phyloP scores from a whole-genome alignment of 1,140 invertebrate genomes.

The Odontomachus brunneus region DNA sequence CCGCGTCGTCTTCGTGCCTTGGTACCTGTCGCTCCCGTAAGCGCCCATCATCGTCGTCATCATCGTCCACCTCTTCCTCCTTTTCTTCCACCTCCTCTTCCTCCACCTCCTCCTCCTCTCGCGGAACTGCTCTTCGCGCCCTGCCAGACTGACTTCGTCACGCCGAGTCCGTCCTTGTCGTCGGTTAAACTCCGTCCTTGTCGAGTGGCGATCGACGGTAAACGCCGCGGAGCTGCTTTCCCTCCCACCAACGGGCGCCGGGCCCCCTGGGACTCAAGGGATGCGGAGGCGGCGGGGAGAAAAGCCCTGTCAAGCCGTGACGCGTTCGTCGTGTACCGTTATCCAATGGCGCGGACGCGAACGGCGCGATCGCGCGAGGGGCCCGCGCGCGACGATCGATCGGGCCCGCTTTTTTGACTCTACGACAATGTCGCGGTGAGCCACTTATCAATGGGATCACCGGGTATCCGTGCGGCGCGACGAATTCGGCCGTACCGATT shows the following conservation, averaged over 20 bases:
- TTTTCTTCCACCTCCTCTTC: not conserved
- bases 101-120: not conserved
- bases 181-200: constrained; percentile 80
- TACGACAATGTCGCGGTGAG: constrained; percentile 80
- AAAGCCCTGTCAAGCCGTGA: constrained; percentile 74
- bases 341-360: constrained; percentile 78
- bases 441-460: constrained; percentile 84
- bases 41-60: not conserved
- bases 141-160: not conserved
- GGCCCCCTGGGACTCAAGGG: not conserved
- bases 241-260: not conserved
- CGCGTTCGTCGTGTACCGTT: constrained; percentile 81
- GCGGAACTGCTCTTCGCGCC: not conserved
- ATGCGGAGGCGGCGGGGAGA: constrained; percentile 24
- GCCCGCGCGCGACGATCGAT: constrained; percentile 20
- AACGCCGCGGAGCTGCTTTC: constrained; percentile 46
- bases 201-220: constrained; percentile 66
- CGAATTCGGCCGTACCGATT: constrained; percentile 73
- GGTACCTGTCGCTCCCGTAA: constrained; percentile 38
- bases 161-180: constrained; percentile 80
- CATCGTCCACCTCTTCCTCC: not conserved
- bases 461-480: constrained; percentile 73
- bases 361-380: constrained; percentile 17
- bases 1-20: constrained; percentile 17
- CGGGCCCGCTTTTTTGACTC: constrained; percentile 72